phyloP scores from a whole-genome alignment of 2,113 vertebrate species.

The Stegastes partitus region DNA sequence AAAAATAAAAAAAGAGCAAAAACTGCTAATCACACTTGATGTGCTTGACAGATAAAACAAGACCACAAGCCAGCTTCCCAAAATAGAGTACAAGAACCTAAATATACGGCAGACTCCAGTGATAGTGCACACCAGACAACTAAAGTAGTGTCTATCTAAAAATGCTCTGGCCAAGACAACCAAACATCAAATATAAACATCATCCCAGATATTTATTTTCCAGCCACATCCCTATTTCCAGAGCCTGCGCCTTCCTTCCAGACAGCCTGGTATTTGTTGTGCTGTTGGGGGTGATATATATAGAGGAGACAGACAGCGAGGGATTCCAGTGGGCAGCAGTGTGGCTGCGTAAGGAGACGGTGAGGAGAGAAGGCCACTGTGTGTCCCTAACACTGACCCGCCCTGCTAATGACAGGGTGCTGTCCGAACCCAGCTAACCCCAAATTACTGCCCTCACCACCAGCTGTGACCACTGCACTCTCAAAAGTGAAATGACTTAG shows the following conservation, averaged over 20 bases:
- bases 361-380: conserved; percentile 75
- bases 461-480: conserved; percentile 69
- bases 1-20: conserved; percentile 13
- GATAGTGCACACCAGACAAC: conserved; percentile 59
- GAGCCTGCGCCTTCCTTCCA: conserved; percentile 62
- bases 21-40: conserved; percentile 29
- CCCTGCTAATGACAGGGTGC: conserved; percentile 85
- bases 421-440: conserved; percentile 74
- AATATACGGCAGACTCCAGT: conserved; percentile 62
- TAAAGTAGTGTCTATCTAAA: conserved; percentile 68
- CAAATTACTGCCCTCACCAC: conserved; percentile 80
- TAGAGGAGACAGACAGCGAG: conserved; percentile 81
- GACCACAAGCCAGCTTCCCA: conserved; percentile 55
- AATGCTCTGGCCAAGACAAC: conserved; percentile 58
- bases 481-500: conserved; percentile 27
- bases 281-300: conserved; percentile 79
- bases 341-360: conserved; percentile 70
- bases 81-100: conserved; percentile 63
- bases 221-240: conserved; percentile 80
- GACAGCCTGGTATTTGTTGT: conserved; percentile 84
- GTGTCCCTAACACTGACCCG: conserved; percentile 76
- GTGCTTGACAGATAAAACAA: conserved; percentile 52
- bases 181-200: conserved; percentile 78
- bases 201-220: conserved; percentile 77
- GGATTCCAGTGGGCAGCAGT: conserved; percentile 78